Base-by-base conservation (phyloP, 2,888 invertebrate species). In the Chrysodeixis includens region DNA sequence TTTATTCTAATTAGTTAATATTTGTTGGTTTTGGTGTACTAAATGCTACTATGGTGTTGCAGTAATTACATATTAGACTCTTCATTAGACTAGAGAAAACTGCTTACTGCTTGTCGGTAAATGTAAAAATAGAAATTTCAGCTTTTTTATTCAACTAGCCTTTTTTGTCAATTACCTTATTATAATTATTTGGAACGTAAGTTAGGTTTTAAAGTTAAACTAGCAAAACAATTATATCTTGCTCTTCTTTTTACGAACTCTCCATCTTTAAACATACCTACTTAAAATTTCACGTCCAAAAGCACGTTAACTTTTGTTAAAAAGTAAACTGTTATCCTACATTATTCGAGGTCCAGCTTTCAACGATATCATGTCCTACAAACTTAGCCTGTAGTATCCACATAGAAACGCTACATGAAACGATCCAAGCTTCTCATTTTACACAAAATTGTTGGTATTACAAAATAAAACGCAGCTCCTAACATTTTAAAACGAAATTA, bases 401-500 rank as follows among this genome's bases (percentile, higher is more conserved):
- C 22, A 9, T 18, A 60, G 26, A 30, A 53, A 26, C 4, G 52
- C 52, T 14, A 58, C 18, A 35, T 20, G 22, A 32, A 59, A 57
- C 57, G 22, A 54, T 51, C 8, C 9, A 16, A 52, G 56, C 46
- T 59, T 49, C 30, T 69, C 57, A 62, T 46, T 72, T 64, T 64
- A 56, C 57, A 60, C 63, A 62, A 66, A 75, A 81, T 66, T 65
- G 67, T 71, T 74, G 56, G 59, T 61, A 71, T 58, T 56, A 30
- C 53, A 49, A 66, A 65, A 67, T 51, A 52, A 67, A 72, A 69
- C 56, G 56, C 57, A 16, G 59, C 63, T 56, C 30, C 59, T 26
- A 71, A 79, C 71, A 74, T 81, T 74, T 82, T 71, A 64, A 63
- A 78, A 76, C 60, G 60, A 69, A 76, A 79, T 78, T 76, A 81